Evolutionary conservation across 2,113 vertebrate species (phyloP).

Genomic region (Cryptotis parvus): DNA sequence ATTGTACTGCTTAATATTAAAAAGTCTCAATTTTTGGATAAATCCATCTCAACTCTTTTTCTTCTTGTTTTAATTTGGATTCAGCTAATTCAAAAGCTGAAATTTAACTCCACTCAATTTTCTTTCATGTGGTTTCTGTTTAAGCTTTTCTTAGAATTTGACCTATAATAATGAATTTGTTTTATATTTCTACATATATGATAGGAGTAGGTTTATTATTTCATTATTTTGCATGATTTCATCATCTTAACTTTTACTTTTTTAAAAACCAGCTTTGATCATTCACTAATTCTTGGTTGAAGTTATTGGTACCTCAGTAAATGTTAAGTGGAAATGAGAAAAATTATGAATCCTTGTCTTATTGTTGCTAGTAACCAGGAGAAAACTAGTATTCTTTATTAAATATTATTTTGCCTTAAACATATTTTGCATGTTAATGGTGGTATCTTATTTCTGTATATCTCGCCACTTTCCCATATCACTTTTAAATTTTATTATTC

Average conservation of each 20-base stretch:
- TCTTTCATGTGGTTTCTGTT: constrained; percentile 35
- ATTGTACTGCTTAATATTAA: background rate
- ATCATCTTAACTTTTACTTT: constrained; percentile 38
- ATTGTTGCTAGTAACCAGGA: background rate
- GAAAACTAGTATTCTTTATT: background rate
- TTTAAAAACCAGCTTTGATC: constrained; percentile 24
- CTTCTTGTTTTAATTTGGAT: background rate
- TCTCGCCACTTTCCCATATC: no score
- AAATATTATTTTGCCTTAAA: constrained; percentile 4
- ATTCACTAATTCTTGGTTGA: constrained; percentile 1
- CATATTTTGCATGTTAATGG: background rate
- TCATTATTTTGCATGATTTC: constrained; percentile 3
- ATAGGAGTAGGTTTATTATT: background rate
- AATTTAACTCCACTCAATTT: background rate
- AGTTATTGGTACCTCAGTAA: background rate
- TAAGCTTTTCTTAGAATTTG: constrained; percentile 1
- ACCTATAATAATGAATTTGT: background rate
- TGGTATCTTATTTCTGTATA: background rate
- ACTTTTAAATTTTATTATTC: no score
- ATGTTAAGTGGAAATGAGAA: background rate
- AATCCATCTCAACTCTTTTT: constrained; percentile 8
- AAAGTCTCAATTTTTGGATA: background rate
- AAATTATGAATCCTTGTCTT: background rate
- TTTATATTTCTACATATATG: background rate
- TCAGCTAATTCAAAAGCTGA: background rate